Base-by-base conservation (phyloP, 2,888 invertebrate genomes). In the Cyaniris semiargus region DNA sequence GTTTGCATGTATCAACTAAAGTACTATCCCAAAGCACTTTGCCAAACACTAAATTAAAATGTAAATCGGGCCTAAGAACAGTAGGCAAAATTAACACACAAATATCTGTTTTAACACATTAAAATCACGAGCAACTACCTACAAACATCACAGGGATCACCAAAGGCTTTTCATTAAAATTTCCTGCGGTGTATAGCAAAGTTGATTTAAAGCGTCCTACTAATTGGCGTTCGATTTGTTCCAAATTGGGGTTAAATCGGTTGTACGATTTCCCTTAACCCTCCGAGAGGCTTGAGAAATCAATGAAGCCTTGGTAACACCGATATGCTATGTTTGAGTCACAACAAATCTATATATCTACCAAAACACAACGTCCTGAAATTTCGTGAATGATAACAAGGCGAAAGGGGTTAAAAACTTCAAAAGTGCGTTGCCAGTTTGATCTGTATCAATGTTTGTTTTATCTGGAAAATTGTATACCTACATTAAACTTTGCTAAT, bases 221-320 rank as follows among this genome's bases (percentile, higher is more conserved):
- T 89, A 88, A 90, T 89, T 87, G 85, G 84, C 85, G 88, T 87
- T 88, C 85, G 85, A 89, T 89, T 88, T 87, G 85, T 84, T 83
- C 84, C 83, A 86, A 86, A 87, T 87, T 86, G 83, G 81, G 86
- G 87, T 86, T 86, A 86, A 86, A 86, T 84, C 83, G 80, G 83
- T 88, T 89, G 88, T 91, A 89, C 82, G 89, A 90, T 89, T 90
- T 89, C 89, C 87, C 76, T 85, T 81, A 85, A 86, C 91, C 89
- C 86, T 84, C 31, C 82, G 80, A 84, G 87, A 86, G 84, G 89
- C 86, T 91, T 89, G 86, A 87, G 86, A 89, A 91, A 91, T 90
- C 91, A 88, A 90, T 90, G 86, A 79, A 44, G 48, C 23, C 3
- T 31, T 23, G 10, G 10, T 53, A 27, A 72, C 27, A 66, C 21